Conservation (phyloP, 2,888 invertebrate species). For the Sinohyriopsis cumingii region DNA sequence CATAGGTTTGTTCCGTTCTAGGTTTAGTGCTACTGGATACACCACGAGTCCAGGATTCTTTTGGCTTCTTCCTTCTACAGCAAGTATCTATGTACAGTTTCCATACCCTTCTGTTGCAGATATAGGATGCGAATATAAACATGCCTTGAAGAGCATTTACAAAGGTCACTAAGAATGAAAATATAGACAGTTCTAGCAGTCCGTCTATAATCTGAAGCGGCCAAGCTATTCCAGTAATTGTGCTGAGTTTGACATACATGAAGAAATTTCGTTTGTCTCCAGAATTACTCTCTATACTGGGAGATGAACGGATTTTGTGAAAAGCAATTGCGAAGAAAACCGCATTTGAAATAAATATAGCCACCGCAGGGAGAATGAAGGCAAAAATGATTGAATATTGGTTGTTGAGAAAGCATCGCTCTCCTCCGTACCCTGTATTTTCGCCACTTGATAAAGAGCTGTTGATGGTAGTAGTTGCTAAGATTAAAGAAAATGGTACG, state of each 20-base stretch:
- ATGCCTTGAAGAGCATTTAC: slow-evolving; percentile 51
- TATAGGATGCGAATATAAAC: slow-evolving; percentile 47
- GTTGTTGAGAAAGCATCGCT: slow-evolving; percentile 20
- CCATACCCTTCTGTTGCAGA: slow-evolving; percentile 38
- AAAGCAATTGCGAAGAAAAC: slow-evolving; percentile 40
- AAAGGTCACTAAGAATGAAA: slow-evolving; percentile 42
- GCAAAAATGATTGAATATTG: slow-evolving; percentile 19
- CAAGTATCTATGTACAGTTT: slow-evolving; percentile 23
- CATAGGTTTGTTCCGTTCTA: too few relatives aligned
- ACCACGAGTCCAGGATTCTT: too few relatives aligned
- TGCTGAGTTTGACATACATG: slow-evolving; percentile 42
- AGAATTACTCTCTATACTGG: slow-evolving; percentile 13
- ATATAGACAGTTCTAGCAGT: slow-evolving; percentile 32
- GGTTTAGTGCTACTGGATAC: too few relatives aligned
- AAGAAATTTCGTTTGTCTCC: slow-evolving; percentile 34
- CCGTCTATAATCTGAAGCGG: slow-evolving; percentile 47
- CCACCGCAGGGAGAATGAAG: slow-evolving; percentile 39
- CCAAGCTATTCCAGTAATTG: slow-evolving; percentile 54
- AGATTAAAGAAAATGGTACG: slow-evolving; percentile 17
- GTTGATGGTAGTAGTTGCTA: slow-evolving; percentile 12
- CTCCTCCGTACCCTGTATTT: slow-evolving; percentile 33
- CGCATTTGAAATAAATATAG: slow-evolving; percentile 37
- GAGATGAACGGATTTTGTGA: slow-evolving; percentile 25
- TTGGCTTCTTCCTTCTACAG: too few relatives aligned
- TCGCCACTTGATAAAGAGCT: slow-evolving; percentile 10